These are phyloP conservation scores for Florisuga fusca DNA, from an alignment of 2,797 vertebrate genomes.

Conservation along the genomic window DNA sequence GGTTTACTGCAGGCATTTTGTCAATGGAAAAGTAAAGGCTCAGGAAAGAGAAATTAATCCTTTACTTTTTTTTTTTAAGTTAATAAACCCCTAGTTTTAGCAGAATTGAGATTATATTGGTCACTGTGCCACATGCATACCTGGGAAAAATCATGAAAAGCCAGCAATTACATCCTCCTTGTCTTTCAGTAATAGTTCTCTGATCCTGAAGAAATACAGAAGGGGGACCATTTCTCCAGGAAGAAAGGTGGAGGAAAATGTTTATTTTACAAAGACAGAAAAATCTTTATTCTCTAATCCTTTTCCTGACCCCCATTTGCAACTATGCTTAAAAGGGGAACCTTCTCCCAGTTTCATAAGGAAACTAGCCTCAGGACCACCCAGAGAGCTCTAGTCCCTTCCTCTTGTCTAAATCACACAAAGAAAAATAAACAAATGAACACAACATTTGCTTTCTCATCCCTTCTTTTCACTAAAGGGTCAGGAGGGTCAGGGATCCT, in stretches of 20 bases:
- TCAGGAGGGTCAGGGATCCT: conserved; percentile 55
- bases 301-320: neutral
- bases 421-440: conserved; percentile 72
- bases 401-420: conserved; percentile 58
- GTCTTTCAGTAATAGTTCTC: neutral
- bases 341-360: conserved; percentile 20
- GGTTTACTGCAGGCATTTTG: neutral
- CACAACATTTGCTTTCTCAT: conserved; percentile 70
- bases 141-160: neutral
- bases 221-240: neutral
- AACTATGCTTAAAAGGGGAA: conserved; percentile 9
- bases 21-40: neutral
- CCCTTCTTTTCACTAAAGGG: conserved; percentile 61
- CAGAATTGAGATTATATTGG: neutral
- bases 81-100: neutral
- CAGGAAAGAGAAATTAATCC: neutral
- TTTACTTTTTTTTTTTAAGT: neutral
- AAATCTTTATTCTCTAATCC: neutral
- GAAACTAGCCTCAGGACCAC: conserved; percentile 60
- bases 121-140: neutral
- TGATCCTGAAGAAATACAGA: neutral
- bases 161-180: neutral
- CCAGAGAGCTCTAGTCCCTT: conserved; percentile 56
- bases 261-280: neutral
- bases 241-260: neutral